Base-by-base conservation (phyloP, 2,888 invertebrate genomes). In the Drosophila flavopinicola region DNA sequence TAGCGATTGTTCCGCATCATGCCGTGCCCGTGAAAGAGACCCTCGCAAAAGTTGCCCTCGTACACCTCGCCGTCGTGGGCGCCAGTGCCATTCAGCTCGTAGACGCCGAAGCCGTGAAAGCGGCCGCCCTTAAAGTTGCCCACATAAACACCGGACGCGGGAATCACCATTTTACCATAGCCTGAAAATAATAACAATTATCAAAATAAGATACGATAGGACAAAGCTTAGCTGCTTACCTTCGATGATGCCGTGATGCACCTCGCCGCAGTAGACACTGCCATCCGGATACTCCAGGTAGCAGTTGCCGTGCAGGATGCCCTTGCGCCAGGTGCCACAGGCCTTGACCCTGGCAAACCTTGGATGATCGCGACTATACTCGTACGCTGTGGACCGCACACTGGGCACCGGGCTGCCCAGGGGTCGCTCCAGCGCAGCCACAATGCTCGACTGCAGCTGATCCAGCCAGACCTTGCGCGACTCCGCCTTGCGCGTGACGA, bases 31-130 rank as follows among this genome's bases (percentile, higher is more conserved):
- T 96, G 95, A 1, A 95, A 94, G 47, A 93, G 92, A 0, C 97
- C 96, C 79, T 97, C 96, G 88, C 95, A 95, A 88, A 97, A 97
- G 88, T 95, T 94, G 0, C 98, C 98, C 85, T 96, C 96, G 88
- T 97, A 98, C 11, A 95, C 92, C 87, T 96, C 96, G 3, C 96
- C 96, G 56, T 91, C 90, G 9, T 87, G 88, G 1, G 93, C 93
- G 0, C 96, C 97, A 73, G 94, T 94, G 20, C 97, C 97, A 89
- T 95, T 95, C 88, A 97, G 38, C 45, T 91, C 90, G 29, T 88
- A 90, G 2, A 93, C 93, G 0, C 96, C 97, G 73, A 94, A 94
- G 9, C 97, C 97, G 89, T 95, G 95, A 89, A 96, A 95, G 74
- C 94, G 94, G 30, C 96, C 96, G 69, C 95, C 95, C 48, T 88